A percentile compares a stretch with the other conserved stretches of the same genome.
phyloP scores from a whole-genome alignment of 1,140 invertebrate species.

The Drosophila dunni region DNA sequence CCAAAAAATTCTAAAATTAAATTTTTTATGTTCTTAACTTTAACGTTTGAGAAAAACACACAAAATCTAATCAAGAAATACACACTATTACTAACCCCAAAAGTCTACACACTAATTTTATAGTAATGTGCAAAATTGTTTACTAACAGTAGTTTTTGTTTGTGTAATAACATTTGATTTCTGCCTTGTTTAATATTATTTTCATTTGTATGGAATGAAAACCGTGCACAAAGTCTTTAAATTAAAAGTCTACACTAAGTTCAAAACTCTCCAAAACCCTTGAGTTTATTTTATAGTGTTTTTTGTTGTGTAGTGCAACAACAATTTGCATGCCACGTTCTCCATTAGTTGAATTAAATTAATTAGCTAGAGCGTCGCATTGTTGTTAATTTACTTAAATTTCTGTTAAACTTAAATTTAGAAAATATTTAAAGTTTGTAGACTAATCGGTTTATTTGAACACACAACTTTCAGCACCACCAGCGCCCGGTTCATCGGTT shows the following conservation, averaged over 20 bases:
- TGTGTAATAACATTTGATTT: conserved; percentile 59
- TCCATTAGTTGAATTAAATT: conserved; percentile 16
- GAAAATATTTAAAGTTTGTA: neutral
- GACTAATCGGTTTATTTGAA: conserved; percentile 37
- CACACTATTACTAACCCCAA: conserved; percentile 40
- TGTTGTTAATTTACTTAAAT: conserved; percentile 22
- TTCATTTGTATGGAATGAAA: conserved; percentile 43
- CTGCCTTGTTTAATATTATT: conserved; percentile 12
- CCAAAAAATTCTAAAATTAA: conserved; percentile 41
- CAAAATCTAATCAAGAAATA: conserved; percentile 30
- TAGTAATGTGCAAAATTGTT: conserved; percentile 64
- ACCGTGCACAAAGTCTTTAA: conserved; percentile 21
- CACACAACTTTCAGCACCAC: conserved; percentile 72
- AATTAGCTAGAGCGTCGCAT: conserved; percentile 36
- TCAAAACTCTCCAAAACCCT: conserved; percentile 31
- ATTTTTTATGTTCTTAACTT: conserved; percentile 75
- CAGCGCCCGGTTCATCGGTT: conserved; percentile 83
- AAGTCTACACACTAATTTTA: conserved; percentile 59
- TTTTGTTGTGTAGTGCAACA: conserved; percentile 44
- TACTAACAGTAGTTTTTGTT: conserved; percentile 53
- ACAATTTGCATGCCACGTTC: conserved; percentile 19
- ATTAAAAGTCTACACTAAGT: conserved; percentile 22
- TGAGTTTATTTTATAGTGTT: neutral
- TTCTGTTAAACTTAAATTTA: neutral
- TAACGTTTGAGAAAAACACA: conserved; percentile 50